Evolutionary conservation across 1,140 invertebrate species (phyloP).

Genomic region (Antheraea pernyi): DNA sequence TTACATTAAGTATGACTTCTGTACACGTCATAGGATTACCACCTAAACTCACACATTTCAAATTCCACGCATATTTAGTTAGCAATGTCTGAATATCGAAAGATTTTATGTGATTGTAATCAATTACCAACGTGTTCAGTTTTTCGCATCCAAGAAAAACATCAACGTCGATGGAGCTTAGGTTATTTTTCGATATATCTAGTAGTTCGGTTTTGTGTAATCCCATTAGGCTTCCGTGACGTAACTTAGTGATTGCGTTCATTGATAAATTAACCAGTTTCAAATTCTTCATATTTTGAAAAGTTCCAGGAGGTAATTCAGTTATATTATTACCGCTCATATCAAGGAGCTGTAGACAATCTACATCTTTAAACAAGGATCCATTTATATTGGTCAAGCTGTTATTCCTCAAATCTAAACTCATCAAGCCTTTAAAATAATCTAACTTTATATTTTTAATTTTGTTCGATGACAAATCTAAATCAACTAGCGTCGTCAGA

Average conservation of each 20-base stretch:
- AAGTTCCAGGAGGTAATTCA: conserved; percentile 50
- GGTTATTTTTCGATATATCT: conserved; percentile 57
- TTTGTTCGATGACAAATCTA: conserved; percentile 46
- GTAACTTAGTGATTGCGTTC: conserved; percentile 42
- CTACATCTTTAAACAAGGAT: conserved; percentile 38
- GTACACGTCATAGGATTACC: conserved; percentile 59
- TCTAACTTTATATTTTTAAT: conserved; percentile 43
- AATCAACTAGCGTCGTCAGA: conserved; percentile 36
- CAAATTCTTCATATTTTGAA: conserved; percentile 50
- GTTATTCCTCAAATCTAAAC: conserved; percentile 51
- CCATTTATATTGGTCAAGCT: conserved; percentile 38
- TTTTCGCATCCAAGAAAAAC: conserved; percentile 59
- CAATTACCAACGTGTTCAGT: conserved; percentile 51
- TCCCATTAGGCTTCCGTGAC: conserved; percentile 56
- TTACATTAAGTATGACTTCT: conserved; percentile 52
- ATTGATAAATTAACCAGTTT: conserved; percentile 58
- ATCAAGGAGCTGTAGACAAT: conserved; percentile 46
- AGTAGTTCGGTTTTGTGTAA: conserved; percentile 49
- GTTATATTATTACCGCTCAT: conserved; percentile 51
- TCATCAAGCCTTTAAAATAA: conserved; percentile 47
- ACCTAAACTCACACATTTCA: conserved; percentile 55
- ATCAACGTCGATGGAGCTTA: conserved; percentile 46
- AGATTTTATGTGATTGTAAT: conserved; percentile 53
- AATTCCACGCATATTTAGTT: conserved; percentile 32
- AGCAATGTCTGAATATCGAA: conserved; percentile 51